Percentiles rank a stretch among this genome's conserved stretches.
phyloP scores from a whole-genome alignment of 1,140 invertebrate species.

The Leptinotarsa texana region DNA sequence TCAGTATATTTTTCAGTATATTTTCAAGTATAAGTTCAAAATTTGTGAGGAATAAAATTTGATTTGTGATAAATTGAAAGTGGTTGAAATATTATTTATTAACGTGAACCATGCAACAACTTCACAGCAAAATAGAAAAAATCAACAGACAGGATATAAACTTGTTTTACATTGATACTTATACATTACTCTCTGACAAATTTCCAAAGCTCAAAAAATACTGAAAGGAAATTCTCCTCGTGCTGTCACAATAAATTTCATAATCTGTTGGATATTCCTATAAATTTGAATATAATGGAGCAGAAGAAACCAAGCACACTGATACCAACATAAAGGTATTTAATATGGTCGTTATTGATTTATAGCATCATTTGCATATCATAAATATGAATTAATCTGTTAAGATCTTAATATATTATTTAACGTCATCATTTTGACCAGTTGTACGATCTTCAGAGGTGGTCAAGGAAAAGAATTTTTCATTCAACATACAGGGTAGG shows the following conservation, averaged over 20 bases:
- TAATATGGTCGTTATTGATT: conserved; percentile 38
- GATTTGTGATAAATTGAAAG: too few relatives aligned
- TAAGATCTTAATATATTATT: conserved; percentile 43
- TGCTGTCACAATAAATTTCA: conserved; percentile 25
- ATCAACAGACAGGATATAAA: too few relatives aligned
- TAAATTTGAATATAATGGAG: conserved; percentile 33
- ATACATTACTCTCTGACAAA: conserved; percentile 14
- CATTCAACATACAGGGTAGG: neutral
- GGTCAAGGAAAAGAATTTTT: neutral
- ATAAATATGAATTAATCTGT: conserved; percentile 39
- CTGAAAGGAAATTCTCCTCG: conserved; percentile 11
- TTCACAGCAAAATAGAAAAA: too few relatives aligned
- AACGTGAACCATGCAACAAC: too few relatives aligned
- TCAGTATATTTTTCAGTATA: too few relatives aligned
- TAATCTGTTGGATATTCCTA: conserved; percentile 21
- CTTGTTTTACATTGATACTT: too few relatives aligned
- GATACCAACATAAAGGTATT: conserved; percentile 27
- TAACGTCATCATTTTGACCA: conserved; percentile 36
- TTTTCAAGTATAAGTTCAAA: too few relatives aligned
- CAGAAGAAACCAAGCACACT: conserved; percentile 18
- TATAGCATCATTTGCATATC: conserved; percentile 38
- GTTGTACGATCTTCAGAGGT: neutral
- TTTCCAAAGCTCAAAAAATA: conserved; percentile 11
- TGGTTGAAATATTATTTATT: too few relatives aligned
- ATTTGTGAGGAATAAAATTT: too few relatives aligned